A percentile compares a stretch with the other conserved stretches of the same genome.
These are phyloP conservation scores for Maconellicoccus hirsutus DNA, from an alignment of 1,140 invertebrate species.

Conservation along the genomic window DNA sequence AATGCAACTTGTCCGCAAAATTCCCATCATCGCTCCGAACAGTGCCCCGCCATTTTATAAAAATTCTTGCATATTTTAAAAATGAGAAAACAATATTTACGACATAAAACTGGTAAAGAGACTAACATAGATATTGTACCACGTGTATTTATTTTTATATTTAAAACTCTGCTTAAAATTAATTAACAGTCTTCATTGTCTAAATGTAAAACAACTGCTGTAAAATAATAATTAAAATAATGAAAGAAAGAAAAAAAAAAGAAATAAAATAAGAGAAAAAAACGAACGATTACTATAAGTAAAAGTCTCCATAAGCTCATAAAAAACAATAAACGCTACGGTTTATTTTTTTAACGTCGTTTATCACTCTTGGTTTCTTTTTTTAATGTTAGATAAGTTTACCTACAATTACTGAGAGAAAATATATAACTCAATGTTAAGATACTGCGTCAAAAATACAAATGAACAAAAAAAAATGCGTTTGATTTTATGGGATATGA, in stretches of 20 bases:
- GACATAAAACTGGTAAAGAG: constrained; percentile 19
- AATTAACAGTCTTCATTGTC: constrained; percentile 22
- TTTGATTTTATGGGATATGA: constrained; percentile 4
- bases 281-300: constrained; percentile 16
- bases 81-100: constrained; percentile 11
- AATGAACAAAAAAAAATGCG: neutral
- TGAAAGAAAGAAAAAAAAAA: constrained; percentile 12
- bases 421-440: neutral
- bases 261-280: constrained; percentile 1
- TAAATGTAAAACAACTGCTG: constrained; percentile 21
- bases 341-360: neutral
- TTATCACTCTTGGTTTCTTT: neutral
- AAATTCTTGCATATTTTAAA: neutral
- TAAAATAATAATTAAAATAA: constrained; percentile 20
- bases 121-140: constrained; percentile 20
- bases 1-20: neutral
- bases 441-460: neutral
- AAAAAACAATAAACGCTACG: constrained; percentile 15
- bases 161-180: constrained; percentile 21
- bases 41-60: neutral
- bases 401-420: neutral
- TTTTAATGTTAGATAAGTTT: neutral
- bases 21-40: neutral
- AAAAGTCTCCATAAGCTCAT: constrained; percentile 14
- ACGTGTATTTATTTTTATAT: constrained; percentile 17